These are phyloP conservation scores for Sympetrum striolatum DNA, from an alignment of 2,888 invertebrate genomes.

Conservation along the genomic window DNA sequence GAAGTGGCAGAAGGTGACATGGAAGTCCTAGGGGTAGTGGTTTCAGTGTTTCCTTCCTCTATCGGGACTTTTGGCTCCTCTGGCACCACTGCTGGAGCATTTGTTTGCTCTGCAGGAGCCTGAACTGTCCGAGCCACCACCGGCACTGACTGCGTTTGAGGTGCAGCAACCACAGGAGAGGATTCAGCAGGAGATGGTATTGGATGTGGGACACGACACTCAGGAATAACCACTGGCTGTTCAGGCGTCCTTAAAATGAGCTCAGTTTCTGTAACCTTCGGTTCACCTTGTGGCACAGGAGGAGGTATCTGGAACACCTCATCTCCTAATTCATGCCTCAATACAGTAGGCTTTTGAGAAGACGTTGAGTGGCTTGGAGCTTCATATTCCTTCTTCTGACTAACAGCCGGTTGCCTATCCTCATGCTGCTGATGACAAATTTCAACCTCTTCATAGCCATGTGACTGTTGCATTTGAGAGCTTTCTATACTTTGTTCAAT, in stretches of 20 bases:
- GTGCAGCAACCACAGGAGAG: slow-evolving; percentile 57
- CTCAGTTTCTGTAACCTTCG: slow-evolving; percentile 52
- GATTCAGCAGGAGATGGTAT: slow-evolving; percentile 63
- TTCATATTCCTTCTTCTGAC: not conserved
- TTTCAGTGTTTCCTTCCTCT: slow-evolving; percentile 48
- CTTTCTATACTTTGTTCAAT: not conserved
- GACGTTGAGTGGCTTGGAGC: too few relatives aligned
- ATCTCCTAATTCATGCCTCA: slow-evolving; percentile 44
- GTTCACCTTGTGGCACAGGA: slow-evolving; percentile 59
- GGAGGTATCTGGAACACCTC: slow-evolving; percentile 50
- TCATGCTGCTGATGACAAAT: not conserved
- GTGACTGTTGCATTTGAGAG: not conserved
- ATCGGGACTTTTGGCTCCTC: slow-evolving; percentile 42
- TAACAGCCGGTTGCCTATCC: not conserved
- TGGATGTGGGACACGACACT: slow-evolving; percentile 56
- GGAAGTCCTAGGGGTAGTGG: slow-evolving; percentile 15
- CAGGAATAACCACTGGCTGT: not conserved
- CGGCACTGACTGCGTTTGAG: slow-evolving; percentile 12
- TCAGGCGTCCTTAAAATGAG: not conserved
- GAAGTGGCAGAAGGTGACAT: slow-evolving; percentile 24
- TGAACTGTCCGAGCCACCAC: slow-evolving; percentile 32
- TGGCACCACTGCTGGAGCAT: slow-evolving; percentile 51
- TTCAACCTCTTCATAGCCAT: not conserved
- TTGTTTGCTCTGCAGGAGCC: slow-evolving; percentile 53
- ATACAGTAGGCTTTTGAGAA: not conserved